Base-by-base conservation (phyloP, 2,797 vertebrate species). In the Molossus alvarezi region DNA sequence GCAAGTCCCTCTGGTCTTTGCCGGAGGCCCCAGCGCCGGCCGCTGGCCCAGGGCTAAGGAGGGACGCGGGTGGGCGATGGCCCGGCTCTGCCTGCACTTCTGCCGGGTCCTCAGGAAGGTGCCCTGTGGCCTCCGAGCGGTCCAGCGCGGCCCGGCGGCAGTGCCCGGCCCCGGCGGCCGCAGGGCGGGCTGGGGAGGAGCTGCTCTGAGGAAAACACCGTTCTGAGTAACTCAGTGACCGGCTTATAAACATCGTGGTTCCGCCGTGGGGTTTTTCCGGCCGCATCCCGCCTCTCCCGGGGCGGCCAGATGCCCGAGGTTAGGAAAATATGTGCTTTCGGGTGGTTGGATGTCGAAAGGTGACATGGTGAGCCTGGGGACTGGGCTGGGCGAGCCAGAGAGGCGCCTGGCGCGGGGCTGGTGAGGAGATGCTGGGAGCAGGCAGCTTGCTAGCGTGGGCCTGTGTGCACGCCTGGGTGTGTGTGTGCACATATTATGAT, bases 161-260 rank as follows among this genome's bases (percentile, higher is more conserved):
- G 88, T 81, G 95, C 97, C 96, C 0, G 95, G 51, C 37, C 86
- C 86, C 86, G 97, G 97, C 96, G 92, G 97, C 96, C 88, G 96
- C 71, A 95, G 41, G 73, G 91, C 95, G 64, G 92, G 97, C 97
- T 97, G 90, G 98, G 97, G 97, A 97, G 97, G 96, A 97, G 95
- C 95, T 88, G 95, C 97, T 95, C 97, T 75, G 86, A 97, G 98
- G 95, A 97, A 97, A 98, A 97, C 97, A 91, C 97, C 97, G 97
- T 97, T 97, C 97, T 97, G 97, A 97, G 93, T 97, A 97, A 97
- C 96, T 97, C 97, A 96, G 98, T 92, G 97, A 97, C 98, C 97
- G 53, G 92, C 98, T 97, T 97, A 91, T 97, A 97, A 98, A 98
- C 97, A 97, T 87, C 88, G 97, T 0, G 92, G 96, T 94, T 97